Conservation (phyloP, 2,797 vertebrate species). For the Thunnus albacares region DNA sequence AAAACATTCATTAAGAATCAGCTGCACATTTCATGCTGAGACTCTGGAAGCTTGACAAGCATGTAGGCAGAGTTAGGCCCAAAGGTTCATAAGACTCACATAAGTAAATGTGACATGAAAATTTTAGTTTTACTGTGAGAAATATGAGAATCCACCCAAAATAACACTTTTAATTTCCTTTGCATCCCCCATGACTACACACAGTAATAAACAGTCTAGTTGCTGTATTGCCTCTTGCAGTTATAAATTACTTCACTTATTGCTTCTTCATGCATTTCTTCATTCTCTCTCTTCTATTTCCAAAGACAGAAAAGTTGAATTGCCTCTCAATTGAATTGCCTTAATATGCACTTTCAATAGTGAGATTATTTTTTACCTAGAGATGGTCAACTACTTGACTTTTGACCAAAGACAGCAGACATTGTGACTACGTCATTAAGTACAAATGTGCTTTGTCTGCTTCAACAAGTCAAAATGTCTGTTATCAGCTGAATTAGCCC, state of each 20-base stretch:
- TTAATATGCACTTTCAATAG: background rate
- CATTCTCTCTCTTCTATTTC: too few relatives aligned
- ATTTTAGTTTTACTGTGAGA: constrained; percentile 1
- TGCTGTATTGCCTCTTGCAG: background rate
- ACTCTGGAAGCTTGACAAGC: rapidly evolving
- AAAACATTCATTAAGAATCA: background rate
- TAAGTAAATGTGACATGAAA: too few relatives aligned
- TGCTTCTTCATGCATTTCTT: background rate
- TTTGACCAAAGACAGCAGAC: background rate
- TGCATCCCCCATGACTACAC: background rate
- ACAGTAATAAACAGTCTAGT: constrained; percentile 4
- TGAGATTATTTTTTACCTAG: background rate
- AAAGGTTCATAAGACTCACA: background rate
- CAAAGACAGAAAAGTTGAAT: background rate
- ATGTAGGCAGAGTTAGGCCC: background rate
- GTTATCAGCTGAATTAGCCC: background rate
- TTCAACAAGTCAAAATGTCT: background rate
- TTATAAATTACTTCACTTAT: background rate
- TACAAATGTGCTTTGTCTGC: background rate
- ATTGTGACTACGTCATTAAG: background rate
- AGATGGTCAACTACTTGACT: background rate
- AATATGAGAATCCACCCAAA: constrained; percentile 3
- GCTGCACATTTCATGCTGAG: background rate
- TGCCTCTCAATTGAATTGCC: too few relatives aligned
- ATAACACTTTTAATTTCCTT: background rate